phyloP scores from a whole-genome alignment of 2,113 vertebrate species.

The Ondatra zibethicus region DNA sequence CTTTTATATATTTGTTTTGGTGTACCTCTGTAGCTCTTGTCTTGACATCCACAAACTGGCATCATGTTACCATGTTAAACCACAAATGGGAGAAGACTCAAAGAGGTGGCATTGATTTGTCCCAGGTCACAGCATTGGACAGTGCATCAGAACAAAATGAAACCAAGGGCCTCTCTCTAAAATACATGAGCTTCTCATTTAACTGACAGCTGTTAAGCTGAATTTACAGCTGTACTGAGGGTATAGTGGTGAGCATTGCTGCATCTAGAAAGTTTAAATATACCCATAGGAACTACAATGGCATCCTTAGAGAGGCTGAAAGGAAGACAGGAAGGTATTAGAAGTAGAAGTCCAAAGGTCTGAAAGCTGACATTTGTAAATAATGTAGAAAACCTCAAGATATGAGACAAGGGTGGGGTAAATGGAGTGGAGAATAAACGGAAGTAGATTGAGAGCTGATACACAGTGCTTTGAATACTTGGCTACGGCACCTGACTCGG shows the following conservation, averaged over 20 bases:
- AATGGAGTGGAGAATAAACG: not conserved
- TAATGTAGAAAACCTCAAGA: not conserved
- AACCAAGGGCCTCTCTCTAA: not conserved
- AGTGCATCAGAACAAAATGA: not conserved
- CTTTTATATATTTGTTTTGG: not conserved
- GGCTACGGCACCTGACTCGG: not conserved
- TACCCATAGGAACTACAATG: not conserved
- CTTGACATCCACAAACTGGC: not conserved
- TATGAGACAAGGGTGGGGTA: not conserved
- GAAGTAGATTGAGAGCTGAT: not conserved
- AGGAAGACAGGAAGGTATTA: not conserved
- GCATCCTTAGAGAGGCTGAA: not conserved
- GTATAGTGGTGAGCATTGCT: not conserved
- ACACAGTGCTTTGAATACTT: not conserved
- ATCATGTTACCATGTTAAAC: not conserved
- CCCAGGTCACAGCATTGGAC: not conserved
- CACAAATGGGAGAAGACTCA: not conserved
- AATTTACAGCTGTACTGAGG: not conserved
- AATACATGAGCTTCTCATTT: not conserved
- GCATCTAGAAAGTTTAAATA: not conserved
- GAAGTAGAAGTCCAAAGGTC: not conserved
- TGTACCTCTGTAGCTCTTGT: not conserved
- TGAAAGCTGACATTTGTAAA: not conserved
- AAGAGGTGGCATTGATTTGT: fast-evolving
- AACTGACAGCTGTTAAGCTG: not conserved